A percentile compares a stretch with the other conserved stretches of the same genome.
Conservation (phyloP, 2,113 vertebrate genomes). For the Thryonomys swinderianus region DNA sequence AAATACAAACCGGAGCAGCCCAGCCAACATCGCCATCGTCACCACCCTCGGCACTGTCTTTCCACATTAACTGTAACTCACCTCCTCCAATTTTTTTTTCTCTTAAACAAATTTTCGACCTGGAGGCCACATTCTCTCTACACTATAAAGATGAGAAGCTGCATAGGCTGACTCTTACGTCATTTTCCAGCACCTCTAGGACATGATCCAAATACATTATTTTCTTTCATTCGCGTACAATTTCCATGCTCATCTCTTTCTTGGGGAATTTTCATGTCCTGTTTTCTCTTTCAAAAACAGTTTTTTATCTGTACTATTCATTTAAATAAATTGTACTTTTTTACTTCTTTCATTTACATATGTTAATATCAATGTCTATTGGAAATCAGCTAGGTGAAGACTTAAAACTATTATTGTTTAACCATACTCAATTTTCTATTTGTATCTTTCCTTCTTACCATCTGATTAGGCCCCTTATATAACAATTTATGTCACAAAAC, state of each 20-base stretch:
- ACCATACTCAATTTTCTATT: slow-evolving; percentile 8
- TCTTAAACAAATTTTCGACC: neutral
- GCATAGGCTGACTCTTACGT: too few species aligned
- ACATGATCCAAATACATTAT: neutral
- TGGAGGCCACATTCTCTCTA: neutral
- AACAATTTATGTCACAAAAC: neutral
- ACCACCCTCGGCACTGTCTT: too few species aligned
- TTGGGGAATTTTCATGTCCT: neutral
- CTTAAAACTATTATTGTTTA: slow-evolving; percentile 39
- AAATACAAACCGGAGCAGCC: neutral
- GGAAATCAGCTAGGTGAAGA: slow-evolving; percentile 13
- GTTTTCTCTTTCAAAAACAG: neutral
- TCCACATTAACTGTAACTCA: neutral
- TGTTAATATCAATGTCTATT: neutral
- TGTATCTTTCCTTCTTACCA: neutral
- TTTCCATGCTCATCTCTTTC: neutral
- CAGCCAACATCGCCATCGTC: rapidly evolving
- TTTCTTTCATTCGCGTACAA: neutral
- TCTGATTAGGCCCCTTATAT: neutral
- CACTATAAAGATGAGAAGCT: neutral
- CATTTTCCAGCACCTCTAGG: neutral
- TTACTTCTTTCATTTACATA: neutral
- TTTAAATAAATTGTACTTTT: neutral
- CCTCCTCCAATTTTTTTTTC: neutral
- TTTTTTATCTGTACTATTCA: neutral